A percentile compares a stretch with the other conserved stretches of the same genome.
These are phyloP conservation scores for Erebia epiphron DNA, from an alignment of 2,888 invertebrate genomes.

Conservation along the genomic window DNA sequence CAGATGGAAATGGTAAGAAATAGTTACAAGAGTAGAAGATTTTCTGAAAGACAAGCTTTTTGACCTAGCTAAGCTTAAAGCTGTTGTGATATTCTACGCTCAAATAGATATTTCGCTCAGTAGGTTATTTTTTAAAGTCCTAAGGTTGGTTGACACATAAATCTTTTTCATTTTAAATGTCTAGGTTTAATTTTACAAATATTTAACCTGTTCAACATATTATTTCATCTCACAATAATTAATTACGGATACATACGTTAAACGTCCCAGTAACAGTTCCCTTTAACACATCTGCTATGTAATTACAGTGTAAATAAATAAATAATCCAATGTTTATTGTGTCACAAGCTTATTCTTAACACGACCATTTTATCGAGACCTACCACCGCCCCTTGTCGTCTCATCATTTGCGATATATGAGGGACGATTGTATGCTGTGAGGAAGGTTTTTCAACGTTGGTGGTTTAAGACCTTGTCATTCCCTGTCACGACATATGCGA, in stretches of 20 bases:
- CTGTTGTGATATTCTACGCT: too few species aligned
- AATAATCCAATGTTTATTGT: constrained; percentile 72
- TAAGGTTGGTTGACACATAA: too few species aligned
- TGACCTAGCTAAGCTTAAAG: background rate
- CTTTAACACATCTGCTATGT: constrained; percentile 69
- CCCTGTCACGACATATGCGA: constrained; percentile 72
- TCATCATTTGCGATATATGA: background rate
- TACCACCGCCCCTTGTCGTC: constrained; percentile 33
- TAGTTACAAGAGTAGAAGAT: too few species aligned
- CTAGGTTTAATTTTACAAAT: background rate
- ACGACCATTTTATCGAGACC: constrained; percentile 47
- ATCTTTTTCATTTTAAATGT: too few species aligned
- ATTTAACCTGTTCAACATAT: background rate
- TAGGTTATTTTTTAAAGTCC: too few species aligned
- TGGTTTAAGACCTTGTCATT: constrained; percentile 69
- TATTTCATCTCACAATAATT: constrained; percentile 3
- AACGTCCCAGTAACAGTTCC: constrained; percentile 34
- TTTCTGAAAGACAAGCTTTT: too few species aligned
- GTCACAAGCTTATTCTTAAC: constrained; percentile 64
- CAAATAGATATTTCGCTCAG: too few species aligned
- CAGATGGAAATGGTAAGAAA: too few species aligned
- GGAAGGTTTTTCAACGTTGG: constrained; percentile 44
- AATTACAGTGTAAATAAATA: constrained; percentile 71
- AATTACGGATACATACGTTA: constrained; percentile 13
- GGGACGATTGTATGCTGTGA: constrained; percentile 13